phyloP scores from a whole-genome alignment of 2,888 invertebrate genomes.

The Megastigmus dorsalis region DNA sequence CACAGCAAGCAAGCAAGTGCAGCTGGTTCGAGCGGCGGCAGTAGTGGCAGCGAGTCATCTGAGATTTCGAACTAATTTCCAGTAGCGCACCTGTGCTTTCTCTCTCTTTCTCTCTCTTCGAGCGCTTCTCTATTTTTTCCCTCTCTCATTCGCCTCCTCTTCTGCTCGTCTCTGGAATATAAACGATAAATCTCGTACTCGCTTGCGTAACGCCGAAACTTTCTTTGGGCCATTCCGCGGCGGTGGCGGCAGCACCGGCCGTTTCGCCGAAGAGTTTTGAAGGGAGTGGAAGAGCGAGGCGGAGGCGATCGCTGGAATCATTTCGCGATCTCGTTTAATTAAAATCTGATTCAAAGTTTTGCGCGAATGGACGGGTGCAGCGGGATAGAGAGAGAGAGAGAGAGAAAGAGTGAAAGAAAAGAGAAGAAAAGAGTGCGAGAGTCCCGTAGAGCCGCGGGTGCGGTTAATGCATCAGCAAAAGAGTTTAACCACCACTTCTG shows the following conservation, averaged over 20 bases:
- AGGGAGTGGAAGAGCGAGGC: slow-evolving; percentile 56
- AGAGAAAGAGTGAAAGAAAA: slow-evolving; percentile 50
- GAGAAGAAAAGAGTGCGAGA: slow-evolving; percentile 15
- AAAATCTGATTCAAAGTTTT: slow-evolving; percentile 72
- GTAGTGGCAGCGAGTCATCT: slow-evolving; percentile 18
- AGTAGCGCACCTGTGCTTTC: slow-evolving; percentile 58
- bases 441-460: slow-evolving; percentile 62
- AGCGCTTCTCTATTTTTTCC: slow-evolving; percentile 54
- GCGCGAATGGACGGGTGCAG: slow-evolving; percentile 52
- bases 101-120: slow-evolving; percentile 52
- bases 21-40: slow-evolving; percentile 27
- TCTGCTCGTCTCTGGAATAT: slow-evolving; percentile 49
- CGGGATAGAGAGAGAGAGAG: slow-evolving; percentile 46
- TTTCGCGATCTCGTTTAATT: slow-evolving; percentile 73
- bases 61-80: slow-evolving; percentile 61
- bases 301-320: slow-evolving; percentile 66
- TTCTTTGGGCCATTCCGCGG: slow-evolving; percentile 56
- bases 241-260: not conserved
- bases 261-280: slow-evolving; percentile 27
- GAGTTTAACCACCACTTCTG: slow-evolving; percentile 65
- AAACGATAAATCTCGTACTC: slow-evolving; percentile 61
- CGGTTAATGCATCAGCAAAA: slow-evolving; percentile 72
- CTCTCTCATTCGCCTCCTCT: slow-evolving; percentile 8
- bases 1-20: slow-evolving; percentile 2
- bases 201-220: slow-evolving; percentile 54